Conservation (phyloP, 2,888 invertebrate genomes). For the Deilephila porcellus region DNA sequence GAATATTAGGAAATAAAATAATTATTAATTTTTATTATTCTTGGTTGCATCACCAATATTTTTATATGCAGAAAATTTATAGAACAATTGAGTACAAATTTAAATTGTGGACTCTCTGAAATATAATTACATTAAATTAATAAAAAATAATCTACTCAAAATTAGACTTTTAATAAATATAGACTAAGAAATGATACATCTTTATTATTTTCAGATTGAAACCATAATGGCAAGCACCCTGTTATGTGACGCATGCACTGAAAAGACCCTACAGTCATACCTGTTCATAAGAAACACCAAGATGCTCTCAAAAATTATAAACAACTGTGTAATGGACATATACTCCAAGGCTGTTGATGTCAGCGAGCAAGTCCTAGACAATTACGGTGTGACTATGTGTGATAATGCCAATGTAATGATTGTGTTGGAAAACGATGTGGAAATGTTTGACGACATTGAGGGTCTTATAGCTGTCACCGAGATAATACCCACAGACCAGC, state of each 20-base stretch:
- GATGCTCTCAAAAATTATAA: constrained; percentile 53
- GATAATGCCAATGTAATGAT: constrained; percentile 58
- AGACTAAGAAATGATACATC: neutral
- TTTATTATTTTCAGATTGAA: constrained; percentile 50
- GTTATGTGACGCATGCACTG: constrained; percentile 57
- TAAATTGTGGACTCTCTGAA: too few species aligned
- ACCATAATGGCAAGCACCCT: constrained; percentile 48
- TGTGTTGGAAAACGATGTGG: constrained; percentile 56
- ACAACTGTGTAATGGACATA: constrained; percentile 54
- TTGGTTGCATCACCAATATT: too few species aligned
- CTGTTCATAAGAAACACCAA: constrained; percentile 60
- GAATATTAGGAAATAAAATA: too few species aligned
- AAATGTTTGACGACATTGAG: constrained; percentile 47
- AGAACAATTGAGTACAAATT: too few species aligned
- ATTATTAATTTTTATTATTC: too few species aligned
- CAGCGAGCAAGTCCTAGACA: constrained; percentile 46
- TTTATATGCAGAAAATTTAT: too few species aligned
- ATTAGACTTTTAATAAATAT: too few species aligned
- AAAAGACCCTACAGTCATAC: constrained; percentile 58
- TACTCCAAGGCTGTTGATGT: constrained; percentile 57
- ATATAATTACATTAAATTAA: too few species aligned
- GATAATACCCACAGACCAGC: constrained; percentile 45
- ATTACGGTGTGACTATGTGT: constrained; percentile 31
- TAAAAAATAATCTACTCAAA: too few species aligned
- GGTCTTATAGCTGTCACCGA: constrained; percentile 45